These are phyloP conservation scores for Drosophila mulleri DNA, from an alignment of 2,888 invertebrate species.

Conservation along the genomic window DNA sequence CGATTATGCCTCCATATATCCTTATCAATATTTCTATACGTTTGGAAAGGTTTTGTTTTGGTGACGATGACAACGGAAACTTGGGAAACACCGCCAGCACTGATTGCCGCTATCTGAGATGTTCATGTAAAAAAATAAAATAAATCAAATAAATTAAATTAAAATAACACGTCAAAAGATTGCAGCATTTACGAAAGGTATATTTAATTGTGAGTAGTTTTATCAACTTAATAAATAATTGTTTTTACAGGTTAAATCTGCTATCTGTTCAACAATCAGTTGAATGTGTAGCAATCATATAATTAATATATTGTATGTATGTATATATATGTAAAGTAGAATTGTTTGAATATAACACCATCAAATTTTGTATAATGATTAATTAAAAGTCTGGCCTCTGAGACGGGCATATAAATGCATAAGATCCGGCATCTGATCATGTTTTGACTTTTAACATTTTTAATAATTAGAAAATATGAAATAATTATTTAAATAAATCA, in stretches of 20 bases:
- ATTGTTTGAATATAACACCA: background rate
- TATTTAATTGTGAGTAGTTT: background rate
- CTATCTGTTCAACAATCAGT: background rate
- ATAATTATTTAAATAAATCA: background rate
- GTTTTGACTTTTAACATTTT: background rate
- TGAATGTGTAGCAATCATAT: background rate
- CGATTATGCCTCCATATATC: constrained; percentile 57
- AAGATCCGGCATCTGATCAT: constrained; percentile 1
- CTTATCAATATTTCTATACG: constrained; percentile 70
- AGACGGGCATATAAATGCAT: no score
- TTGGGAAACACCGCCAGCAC: constrained; percentile 59
- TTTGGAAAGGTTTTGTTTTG: constrained; percentile 64
- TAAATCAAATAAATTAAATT: constrained; percentile 8
- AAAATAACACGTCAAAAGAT: background rate
- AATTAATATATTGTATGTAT: background rate
- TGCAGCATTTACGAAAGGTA: background rate
- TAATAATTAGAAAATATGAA: background rate
- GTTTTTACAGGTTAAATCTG: background rate
- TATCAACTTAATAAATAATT: background rate
- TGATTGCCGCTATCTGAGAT: constrained; percentile 68
- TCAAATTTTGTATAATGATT: background rate
- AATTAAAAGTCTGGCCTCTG: background rate
- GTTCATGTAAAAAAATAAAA: constrained; percentile 23
- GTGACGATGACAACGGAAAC: constrained; percentile 52
- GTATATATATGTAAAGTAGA: background rate